A percentile compares a stretch with the other conserved stretches of the same genome.
Evolutionary conservation across 2,113 vertebrate genomes (phyloP).

Genomic region (Corythaeola cristata): DNA sequence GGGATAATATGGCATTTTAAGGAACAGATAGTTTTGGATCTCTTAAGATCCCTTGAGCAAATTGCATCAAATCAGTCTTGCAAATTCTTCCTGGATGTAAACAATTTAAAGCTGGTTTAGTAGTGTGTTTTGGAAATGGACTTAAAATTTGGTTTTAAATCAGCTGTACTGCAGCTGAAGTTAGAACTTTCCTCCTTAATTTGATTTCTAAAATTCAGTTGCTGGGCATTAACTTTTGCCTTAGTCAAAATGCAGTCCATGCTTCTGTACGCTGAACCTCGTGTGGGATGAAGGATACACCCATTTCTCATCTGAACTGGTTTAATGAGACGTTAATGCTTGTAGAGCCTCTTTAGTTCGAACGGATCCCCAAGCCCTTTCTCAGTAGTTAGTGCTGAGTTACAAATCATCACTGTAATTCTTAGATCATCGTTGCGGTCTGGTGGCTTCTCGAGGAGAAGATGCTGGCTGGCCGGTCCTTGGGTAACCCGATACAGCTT

Average conservation of each 20-base stretch:
- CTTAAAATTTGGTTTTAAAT: not conserved
- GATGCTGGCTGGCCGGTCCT: not conserved
- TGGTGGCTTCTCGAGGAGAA: not conserved
- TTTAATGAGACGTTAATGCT: not conserved
- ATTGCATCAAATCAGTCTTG: not conserved
- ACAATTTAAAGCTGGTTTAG: not conserved
- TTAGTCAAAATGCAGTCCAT: not conserved
- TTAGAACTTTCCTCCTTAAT: not conserved
- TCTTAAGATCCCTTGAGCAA: not conserved
- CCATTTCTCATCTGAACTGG: not conserved
- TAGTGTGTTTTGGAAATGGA: not conserved
- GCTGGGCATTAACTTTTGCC: not conserved
- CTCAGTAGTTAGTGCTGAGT: not conserved
- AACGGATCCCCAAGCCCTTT: not conserved
- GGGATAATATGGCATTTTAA: not conserved
- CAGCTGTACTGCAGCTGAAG: not conserved
- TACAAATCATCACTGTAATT: not conserved
- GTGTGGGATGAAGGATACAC: accelerated
- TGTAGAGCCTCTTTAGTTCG: not conserved
- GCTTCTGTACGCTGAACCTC: not conserved
- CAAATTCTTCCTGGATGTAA: not conserved
- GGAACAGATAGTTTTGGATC: not conserved
- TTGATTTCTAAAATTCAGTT: not conserved
- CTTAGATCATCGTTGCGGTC: accelerated
- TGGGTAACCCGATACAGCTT: not conserved